A percentile compares a stretch with the other conserved stretches of the same genome.
phyloP scores from a whole-genome alignment of 1,140 invertebrate genomes.

The Sarcophaga peregrina region DNA sequence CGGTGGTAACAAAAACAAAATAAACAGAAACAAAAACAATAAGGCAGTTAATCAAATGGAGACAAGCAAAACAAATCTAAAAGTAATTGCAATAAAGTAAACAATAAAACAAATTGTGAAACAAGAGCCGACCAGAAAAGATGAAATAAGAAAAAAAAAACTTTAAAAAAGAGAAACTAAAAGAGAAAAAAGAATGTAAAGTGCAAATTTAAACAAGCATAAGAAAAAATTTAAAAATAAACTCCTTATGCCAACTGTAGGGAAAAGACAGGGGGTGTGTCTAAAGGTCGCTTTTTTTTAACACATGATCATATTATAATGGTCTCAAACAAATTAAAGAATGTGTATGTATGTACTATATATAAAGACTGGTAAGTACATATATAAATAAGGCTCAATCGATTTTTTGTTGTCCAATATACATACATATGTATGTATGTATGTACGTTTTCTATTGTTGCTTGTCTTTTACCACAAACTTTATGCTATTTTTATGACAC shows the following conservation, averaged over 20 bases:
- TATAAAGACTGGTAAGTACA: too few relatives aligned
- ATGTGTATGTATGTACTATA: too few relatives aligned
- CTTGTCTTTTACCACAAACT: neutral
- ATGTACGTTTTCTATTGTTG: neutral
- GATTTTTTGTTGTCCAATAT: neutral
- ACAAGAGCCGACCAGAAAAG: neutral
- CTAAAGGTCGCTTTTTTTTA: too few relatives aligned
- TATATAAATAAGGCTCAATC: neutral
- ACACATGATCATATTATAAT: too few relatives aligned
- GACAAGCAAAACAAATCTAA: constrained; percentile 4
- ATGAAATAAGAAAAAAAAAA: neutral
- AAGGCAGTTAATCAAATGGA: neutral
- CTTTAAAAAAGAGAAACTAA: neutral
- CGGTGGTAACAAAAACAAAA: neutral
- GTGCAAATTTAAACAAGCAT: too few relatives aligned
- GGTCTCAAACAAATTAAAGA: too few relatives aligned
- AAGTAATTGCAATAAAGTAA: neutral
- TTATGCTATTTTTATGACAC: neutral
- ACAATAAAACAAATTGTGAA: neutral
- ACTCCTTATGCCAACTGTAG: too few relatives aligned
- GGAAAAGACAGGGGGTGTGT: too few relatives aligned
- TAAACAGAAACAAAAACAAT: constrained; percentile 12
- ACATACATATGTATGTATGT: too few relatives aligned
- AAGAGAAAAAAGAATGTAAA: neutral
- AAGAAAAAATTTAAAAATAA: too few relatives aligned